Conservation (phyloP, 2,888 invertebrate genomes). For the Melieria omissa region DNA sequence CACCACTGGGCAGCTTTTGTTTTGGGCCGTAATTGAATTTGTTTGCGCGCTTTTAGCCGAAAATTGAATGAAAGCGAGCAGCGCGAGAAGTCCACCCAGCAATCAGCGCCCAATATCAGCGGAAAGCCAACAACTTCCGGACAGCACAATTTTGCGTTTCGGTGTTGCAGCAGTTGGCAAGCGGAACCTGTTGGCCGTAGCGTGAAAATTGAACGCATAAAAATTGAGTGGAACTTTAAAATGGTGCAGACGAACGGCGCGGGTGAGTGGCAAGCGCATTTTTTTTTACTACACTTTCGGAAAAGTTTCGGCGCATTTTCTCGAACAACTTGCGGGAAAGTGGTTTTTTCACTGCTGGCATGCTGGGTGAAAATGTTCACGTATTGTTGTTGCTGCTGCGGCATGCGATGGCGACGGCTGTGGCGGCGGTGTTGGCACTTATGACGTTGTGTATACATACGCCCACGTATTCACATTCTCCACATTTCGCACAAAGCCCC, state of each 20-base stretch:
- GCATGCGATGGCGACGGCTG: not conserved
- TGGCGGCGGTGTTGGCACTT: slow-evolving; percentile 13
- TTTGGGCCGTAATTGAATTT: too few relatives aligned
- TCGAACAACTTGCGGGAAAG: not conserved
- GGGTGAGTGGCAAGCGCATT: slow-evolving; percentile 41
- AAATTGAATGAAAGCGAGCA: too few relatives aligned
- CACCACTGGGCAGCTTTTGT: too few relatives aligned
- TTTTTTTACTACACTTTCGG: not conserved
- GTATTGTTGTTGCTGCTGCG: slow-evolving; percentile 23
- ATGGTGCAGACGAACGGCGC: slow-evolving; percentile 47
- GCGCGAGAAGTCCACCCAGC: too few relatives aligned
- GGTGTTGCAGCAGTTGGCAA: not conserved
- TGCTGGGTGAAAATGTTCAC: not conserved
- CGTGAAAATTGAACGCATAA: not conserved
- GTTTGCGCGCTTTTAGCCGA: too few relatives aligned
- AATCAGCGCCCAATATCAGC: too few relatives aligned
- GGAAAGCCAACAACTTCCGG: too few relatives aligned
- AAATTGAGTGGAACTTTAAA: slow-evolving; percentile 32
- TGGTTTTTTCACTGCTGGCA: not conserved
- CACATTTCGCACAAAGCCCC: slow-evolving; percentile 5
- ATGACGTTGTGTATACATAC: slow-evolving; percentile 36
- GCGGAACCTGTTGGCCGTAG: not conserved
- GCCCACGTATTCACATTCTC: slow-evolving; percentile 32
- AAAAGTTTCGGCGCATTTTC: not conserved
- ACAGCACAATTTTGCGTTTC: not conserved